Base-by-base conservation (phyloP, 1,140 invertebrate species). In the Drosophila saltans region DNA sequence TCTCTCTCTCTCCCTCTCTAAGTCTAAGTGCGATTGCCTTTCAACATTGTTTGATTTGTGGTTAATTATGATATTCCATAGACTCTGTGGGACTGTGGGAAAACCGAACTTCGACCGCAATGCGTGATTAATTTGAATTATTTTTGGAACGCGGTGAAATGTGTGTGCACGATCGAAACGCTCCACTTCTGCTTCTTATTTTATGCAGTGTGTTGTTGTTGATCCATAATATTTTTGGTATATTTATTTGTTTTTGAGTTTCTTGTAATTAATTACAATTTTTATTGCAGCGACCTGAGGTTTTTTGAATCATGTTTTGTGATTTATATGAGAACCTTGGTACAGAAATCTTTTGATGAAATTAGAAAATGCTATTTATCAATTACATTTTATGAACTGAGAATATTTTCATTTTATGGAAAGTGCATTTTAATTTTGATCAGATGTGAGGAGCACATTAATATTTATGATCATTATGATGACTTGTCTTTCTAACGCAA, bases 191-290 rank as follows among this genome's bases (percentile, higher is more conserved):
- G 16, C 16, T 16, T 16, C 16, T 16, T 16, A 16, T 16, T 16
- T 16, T 16, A 16, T 16, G 16, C 16, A 16, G 16, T 16, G 16
- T 16, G 57, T 26, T 72, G 21, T 57, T 66, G 66, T 65, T 75
- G 68, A 64, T 60, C 43, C 41, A 28, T 56, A 72, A 77, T 66
- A 64, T 69, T 68, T 71, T 28, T 73, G 48, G 48, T 60, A 24
- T 61, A 61, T 48, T 70, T 83, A 71, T 78, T 82, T 81, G 66
- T 75, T 81, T 77, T 57, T 61, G 72, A 77, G 71, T 73, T 79
- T 80, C 45, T 83, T 74, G 77, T 86, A 88, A 88, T 88, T 88
- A 88, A 88, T 88, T 89, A 88, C 84, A 78, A 59, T 84, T 88
- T 84, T 88, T 88, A 88, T 89, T 84, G 78, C 71, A 57, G 28